A percentile compares a stretch with the other conserved stretches of the same genome.
These are phyloP conservation scores for Gobio gobio DNA, from an alignment of 2,113 vertebrate species.

Conservation along the genomic window DNA sequence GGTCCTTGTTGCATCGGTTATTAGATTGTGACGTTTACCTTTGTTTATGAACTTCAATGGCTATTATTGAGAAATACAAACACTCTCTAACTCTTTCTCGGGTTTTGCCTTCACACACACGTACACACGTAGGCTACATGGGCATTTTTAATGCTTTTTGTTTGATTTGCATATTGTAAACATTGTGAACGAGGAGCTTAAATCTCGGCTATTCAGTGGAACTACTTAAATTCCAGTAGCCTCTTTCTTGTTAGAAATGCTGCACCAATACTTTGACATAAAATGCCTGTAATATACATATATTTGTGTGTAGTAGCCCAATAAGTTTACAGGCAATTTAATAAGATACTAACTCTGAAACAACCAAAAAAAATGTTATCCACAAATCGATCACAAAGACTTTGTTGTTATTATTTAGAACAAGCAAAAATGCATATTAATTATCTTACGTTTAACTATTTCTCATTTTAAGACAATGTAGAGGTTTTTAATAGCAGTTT, in stretches of 20 bases:
- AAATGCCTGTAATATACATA: not conserved
- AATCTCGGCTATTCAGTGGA: conserved; percentile 2
- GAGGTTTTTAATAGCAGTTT: not conserved
- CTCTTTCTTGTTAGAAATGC: not conserved
- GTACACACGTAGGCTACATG: not conserved
- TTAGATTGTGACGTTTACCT: conserved; percentile 29
- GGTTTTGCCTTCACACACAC: not conserved
- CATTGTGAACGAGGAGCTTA: not conserved
- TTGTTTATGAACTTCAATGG: conserved; percentile 12
- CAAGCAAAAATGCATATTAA: not conserved
- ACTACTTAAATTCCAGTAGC: not conserved
- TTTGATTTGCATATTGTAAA: not conserved
- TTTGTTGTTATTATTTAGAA: not conserved
- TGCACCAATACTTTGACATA: not conserved
- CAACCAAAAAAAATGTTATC: not conserved
- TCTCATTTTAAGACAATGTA: not conserved
- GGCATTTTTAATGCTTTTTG: not conserved
- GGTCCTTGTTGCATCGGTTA: not conserved
- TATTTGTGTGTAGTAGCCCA: not conserved
- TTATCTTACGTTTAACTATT: not conserved
- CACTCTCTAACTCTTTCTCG: not conserved
- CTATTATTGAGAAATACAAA: conserved; percentile 29
- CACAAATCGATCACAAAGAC: not conserved
- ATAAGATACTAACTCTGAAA: not conserved
- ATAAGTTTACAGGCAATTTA: conserved; percentile 8